phyloP scores from a whole-genome alignment of 2,797 vertebrate genomes.

The Ispidina lecontei region DNA sequence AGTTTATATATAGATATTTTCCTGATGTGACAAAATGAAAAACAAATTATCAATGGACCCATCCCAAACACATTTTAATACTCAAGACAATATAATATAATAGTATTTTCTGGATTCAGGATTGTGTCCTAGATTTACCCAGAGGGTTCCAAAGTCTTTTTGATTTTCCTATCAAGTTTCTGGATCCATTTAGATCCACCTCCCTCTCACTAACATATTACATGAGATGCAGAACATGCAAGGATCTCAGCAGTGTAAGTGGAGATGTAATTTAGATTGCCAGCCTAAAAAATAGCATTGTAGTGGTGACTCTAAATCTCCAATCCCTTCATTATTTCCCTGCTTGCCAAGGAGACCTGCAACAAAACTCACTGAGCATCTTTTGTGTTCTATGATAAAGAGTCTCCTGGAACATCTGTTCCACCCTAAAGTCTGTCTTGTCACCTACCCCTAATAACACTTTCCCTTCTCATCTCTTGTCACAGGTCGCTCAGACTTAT shows the following conservation, averaged over 20 bases:
- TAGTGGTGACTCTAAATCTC: background rate
- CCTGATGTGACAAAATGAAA: conserved; percentile 15
- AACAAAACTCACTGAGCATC: background rate
- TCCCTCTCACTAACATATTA: background rate
- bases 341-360: background rate
- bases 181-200: background rate
- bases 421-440: background rate
- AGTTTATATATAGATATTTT: background rate
- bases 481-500: background rate
- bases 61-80: background rate
- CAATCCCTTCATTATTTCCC: background rate
- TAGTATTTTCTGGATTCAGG: background rate
- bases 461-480: background rate
- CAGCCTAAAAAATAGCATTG: background rate
- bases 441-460: background rate
- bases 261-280: background rate
- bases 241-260: background rate
- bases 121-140: background rate
- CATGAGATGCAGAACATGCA: background rate
- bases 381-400: background rate
- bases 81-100: background rate
- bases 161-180: background rate
- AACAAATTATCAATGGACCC: background rate
- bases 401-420: background rate
- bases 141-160: background rate